Conservation (phyloP, 2,797 vertebrate genomes). For the Gallinago solitaria region DNA sequence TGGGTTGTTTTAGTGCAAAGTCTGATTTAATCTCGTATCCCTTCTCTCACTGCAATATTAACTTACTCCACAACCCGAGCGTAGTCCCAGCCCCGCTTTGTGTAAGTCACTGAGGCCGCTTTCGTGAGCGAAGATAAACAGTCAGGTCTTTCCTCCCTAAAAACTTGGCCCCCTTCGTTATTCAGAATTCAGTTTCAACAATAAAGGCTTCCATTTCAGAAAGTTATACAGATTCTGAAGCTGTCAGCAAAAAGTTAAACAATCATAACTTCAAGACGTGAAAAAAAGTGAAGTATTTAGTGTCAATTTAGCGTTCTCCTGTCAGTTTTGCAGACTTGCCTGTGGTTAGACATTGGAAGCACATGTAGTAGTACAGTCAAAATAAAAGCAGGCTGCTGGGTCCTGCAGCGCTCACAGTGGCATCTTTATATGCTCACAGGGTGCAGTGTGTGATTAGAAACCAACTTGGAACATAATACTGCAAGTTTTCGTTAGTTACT, state of each 20-base stretch:
- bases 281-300: background rate
- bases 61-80: background rate
- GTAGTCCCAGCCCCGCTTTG: background rate
- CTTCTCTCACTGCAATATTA: fast-evolving
- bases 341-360: constrained; percentile 25
- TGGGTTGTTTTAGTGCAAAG: fast-evolving
- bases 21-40: background rate
- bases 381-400: background rate
- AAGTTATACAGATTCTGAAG: background rate
- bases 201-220: background rate
- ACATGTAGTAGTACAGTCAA: background rate
- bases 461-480: background rate
- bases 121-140: background rate
- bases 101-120: background rate
- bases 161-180: background rate
- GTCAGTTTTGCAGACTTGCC: background rate
- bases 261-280: background rate
- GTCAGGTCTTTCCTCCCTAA: background rate
- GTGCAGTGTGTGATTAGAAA: background rate
- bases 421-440: background rate
- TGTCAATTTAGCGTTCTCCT: background rate
- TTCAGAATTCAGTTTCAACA: background rate
- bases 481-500: background rate
- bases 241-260: background rate
- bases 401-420: constrained; percentile 6